Conservation (phyloP, 2,888 invertebrate species). For the Petrolisthes cinctipes region DNA sequence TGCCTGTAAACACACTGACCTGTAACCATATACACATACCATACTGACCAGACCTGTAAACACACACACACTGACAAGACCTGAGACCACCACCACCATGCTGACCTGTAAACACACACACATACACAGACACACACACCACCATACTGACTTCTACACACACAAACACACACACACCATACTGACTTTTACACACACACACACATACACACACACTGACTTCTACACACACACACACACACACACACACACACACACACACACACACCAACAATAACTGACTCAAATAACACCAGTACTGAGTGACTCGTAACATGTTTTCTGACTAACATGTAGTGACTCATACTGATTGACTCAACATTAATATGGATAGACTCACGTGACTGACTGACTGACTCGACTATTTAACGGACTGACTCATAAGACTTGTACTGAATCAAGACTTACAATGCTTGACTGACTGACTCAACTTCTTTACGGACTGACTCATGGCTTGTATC, state of each 20-base stretch:
- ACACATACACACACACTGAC: not conserved
- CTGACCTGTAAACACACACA: not conserved
- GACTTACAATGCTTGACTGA: not conserved
- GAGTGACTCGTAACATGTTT: not conserved
- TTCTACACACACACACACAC: not conserved
- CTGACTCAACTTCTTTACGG: not conserved
- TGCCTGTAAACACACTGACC: not conserved
- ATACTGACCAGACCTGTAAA: not conserved
- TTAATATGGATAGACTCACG: not conserved
- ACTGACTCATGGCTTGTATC: not conserved
- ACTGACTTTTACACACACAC: not conserved
- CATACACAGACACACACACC: not conserved
- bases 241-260: not conserved
- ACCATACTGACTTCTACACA: not conserved
- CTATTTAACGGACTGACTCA: not conserved
- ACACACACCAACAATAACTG: not conserved
- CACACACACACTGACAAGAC: not conserved
- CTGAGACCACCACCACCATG: not conserved
- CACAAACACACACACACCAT: not conserved
- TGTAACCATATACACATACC: not conserved
- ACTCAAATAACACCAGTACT: not conserved
- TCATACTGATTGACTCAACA: not conserved
- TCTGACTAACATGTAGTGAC: not conserved
- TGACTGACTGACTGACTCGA: not conserved
- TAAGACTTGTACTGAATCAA: not conserved